Evolutionary conservation across 2,797 vertebrate genomes (phyloP).

Genomic region (Cyprinodon diabolis): DNA sequence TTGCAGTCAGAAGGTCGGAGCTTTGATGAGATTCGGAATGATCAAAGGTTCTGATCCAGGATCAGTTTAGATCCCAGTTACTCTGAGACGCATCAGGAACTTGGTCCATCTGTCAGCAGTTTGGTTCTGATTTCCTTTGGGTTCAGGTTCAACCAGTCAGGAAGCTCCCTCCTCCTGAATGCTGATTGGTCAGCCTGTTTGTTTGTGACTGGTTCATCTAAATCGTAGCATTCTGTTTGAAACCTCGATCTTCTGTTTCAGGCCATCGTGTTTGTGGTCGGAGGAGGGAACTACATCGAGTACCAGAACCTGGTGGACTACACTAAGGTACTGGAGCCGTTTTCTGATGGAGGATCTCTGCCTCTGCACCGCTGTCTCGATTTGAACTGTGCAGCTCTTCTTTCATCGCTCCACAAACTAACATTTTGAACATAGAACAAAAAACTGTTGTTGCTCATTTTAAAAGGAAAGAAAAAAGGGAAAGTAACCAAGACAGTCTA

Average conservation of each 20-base stretch:
- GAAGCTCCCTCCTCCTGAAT: neutral
- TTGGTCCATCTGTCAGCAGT: neutral
- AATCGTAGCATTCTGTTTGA: too few relatives aligned
- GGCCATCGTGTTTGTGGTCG: constrained; percentile 97
- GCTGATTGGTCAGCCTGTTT: neutral
- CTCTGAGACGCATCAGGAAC: too few relatives aligned
- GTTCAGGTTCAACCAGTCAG: neutral
- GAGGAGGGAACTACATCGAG: constrained; percentile 98
- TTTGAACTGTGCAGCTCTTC: too few relatives aligned
- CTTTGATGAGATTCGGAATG: neutral
- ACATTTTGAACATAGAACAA: too few relatives aligned
- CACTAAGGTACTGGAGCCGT: constrained; percentile 84
- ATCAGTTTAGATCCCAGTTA: neutral
- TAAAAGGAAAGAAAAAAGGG: too few relatives aligned
- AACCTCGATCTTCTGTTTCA: constrained; percentile 57
- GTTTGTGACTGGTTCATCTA: too few relatives aligned
- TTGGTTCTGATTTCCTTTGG: neutral
- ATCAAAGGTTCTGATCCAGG: neutral
- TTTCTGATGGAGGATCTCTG: neutral
- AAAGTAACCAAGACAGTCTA: too few relatives aligned
- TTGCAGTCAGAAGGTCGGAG: neutral
- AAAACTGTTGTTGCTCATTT: too few relatives aligned
- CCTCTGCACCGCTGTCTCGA: too few relatives aligned
- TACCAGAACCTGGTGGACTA: constrained; percentile 98
- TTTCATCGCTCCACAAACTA: too few relatives aligned